phyloP scores from a whole-genome alignment of 2,797 vertebrate species.

The Argya squamiceps region DNA sequence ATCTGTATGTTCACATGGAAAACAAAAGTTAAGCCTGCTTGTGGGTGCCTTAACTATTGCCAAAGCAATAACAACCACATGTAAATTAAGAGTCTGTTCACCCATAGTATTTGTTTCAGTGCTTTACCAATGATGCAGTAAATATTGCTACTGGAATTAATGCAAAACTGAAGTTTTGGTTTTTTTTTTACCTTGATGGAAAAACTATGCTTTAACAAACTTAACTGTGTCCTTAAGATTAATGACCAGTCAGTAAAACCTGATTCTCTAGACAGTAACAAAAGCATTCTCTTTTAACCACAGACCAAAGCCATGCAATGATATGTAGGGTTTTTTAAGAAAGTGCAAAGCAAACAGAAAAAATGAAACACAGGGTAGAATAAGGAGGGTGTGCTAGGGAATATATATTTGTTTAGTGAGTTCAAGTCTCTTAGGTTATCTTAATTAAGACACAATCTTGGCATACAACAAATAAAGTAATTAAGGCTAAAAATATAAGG shows the following conservation, averaged over 20 bases:
- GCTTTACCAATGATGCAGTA: background rate
- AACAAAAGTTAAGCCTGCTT: background rate
- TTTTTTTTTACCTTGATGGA: background rate
- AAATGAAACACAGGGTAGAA: background rate
- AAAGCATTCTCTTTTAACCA: background rate
- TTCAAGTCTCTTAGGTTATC: background rate
- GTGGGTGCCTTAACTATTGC: background rate
- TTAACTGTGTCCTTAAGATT: background rate
- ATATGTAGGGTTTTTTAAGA: background rate
- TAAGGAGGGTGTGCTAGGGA: background rate
- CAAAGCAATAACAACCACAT: background rate
- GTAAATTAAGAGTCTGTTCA: background rate
- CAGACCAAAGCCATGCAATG: background rate
- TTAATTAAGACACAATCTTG: background rate
- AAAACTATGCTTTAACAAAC: background rate
- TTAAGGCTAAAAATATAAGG: background rate
- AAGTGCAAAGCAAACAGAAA: background rate
- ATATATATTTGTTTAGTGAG: background rate
- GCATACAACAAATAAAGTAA: background rate
- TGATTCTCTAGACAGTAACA: background rate
- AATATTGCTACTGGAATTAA: background rate
- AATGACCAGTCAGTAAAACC: background rate
- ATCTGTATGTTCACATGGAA: background rate
- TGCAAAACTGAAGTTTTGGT: background rate
- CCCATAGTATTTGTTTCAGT: background rate